A percentile compares a stretch with the other conserved stretches of the same genome.
These are phyloP conservation scores for Ormyrus nitidulus DNA, from an alignment of 2,888 invertebrate genomes.

Conservation along the genomic window DNA sequence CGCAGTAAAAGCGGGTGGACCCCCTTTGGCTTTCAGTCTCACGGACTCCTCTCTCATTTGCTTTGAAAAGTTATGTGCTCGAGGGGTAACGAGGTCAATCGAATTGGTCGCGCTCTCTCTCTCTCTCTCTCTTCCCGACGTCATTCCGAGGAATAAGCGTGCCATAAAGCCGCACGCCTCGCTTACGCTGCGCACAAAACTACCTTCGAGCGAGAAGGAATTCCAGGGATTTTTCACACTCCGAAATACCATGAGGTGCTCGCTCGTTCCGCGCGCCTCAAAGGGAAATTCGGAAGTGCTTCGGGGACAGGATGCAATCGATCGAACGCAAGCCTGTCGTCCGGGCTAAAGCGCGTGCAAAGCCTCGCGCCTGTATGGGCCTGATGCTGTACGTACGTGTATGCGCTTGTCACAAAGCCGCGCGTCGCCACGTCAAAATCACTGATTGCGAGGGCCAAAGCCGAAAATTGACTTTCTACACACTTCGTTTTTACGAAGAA, in stretches of 20 bases:
- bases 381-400: not conserved
- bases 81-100: constrained; percentile 28
- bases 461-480: constrained; percentile 23
- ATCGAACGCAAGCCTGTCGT: constrained; percentile 9
- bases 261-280: constrained; percentile 10
- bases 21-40: not conserved
- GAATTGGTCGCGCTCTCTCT: constrained; percentile 21
- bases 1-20: not conserved
- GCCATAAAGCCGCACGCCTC: constrained; percentile 1
- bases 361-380: not conserved
- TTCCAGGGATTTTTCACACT: constrained; percentile 22
- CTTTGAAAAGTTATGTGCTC: constrained; percentile 28
- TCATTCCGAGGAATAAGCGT: constrained; percentile 18
- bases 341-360: constrained; percentile 20
- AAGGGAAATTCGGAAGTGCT: constrained; percentile 37
- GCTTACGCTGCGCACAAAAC: no score
- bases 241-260: not conserved
- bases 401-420: constrained; percentile 15
- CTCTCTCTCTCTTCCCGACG: not conserved
- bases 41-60: not conserved
- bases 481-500: constrained; percentile 14
- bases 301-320: constrained; percentile 30
- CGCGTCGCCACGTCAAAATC: constrained; percentile 24
- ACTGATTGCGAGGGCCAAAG: constrained; percentile 27
- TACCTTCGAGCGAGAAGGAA: not conserved